Evolutionary conservation across 1,140 invertebrate species (phyloP).

Genomic region (Trypoxylus dichotomus): DNA sequence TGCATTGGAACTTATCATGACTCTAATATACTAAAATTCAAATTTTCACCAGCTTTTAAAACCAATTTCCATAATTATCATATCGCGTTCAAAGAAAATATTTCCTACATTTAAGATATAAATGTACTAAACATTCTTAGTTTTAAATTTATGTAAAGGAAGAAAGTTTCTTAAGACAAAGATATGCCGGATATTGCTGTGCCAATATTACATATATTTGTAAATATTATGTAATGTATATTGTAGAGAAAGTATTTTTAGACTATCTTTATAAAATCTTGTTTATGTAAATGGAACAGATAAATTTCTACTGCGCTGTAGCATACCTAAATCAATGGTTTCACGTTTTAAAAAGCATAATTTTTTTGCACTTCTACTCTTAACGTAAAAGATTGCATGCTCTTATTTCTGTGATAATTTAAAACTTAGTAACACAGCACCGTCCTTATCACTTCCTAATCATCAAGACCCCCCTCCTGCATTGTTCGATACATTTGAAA

Average conservation of each 20-base stretch:
- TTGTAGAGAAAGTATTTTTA: not conserved
- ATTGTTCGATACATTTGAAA: not conserved
- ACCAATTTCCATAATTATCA: no score
- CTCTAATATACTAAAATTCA: no score
- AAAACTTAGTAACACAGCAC: not conserved
- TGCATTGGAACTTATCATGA: no score
- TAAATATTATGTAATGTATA: not conserved
- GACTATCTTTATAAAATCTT: not conserved
- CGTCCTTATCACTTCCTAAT: not conserved
- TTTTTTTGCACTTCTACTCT: no score
- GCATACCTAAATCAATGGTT: no score
- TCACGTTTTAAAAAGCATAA: no score
- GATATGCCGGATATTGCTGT: not conserved
- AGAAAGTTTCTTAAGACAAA: no score
- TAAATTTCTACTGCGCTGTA: not conserved
- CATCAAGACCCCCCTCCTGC: not conserved
- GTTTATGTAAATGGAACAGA: not conserved
- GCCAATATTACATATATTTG: not conserved
- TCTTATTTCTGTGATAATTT: slow-evolving; percentile 7
- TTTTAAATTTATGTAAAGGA: no score
- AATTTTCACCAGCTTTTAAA: no score
- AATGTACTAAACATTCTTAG: no score
- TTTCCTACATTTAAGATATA: no score
- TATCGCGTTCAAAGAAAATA: no score
- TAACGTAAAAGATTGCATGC: not conserved